Percentiles rank a stretch among this genome's conserved stretches.
These are phyloP conservation scores for Amblyjoppa proteus DNA, from an alignment of 2,888 invertebrate genomes.

Conservation along the genomic window DNA sequence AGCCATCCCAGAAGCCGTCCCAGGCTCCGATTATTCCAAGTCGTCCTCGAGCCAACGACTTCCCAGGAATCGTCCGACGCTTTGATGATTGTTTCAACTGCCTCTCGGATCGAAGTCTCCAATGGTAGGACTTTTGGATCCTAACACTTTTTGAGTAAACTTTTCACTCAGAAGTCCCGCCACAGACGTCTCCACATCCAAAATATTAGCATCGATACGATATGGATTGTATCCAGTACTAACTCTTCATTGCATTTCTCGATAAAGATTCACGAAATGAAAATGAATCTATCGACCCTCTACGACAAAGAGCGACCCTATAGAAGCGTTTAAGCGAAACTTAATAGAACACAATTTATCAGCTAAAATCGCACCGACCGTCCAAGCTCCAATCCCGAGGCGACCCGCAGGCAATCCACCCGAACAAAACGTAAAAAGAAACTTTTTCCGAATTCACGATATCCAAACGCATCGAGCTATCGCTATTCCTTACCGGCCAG, in stretches of 20 bases:
- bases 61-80: too few species aligned
- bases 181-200: neutral
- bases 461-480: constrained; percentile 20
- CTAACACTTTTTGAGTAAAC: too few species aligned
- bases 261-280: neutral
- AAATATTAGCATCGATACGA: neutral
- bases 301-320: neutral
- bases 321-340: neutral
- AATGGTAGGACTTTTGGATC: too few species aligned
- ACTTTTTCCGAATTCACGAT: constrained; percentile 1
- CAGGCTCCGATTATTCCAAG: too few species aligned
- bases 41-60: too few species aligned
- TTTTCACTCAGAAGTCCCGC: too few species aligned
- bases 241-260: neutral
- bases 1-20: too few species aligned
- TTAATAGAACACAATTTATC: neutral
- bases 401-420: neutral
- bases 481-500: constrained; percentile 58
- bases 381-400: constrained; percentile 8
- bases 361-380: neutral
- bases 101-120: too few species aligned
- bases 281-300: neutral
- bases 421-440: neutral
- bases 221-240: neutral
- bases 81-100: too few species aligned